Conservation (phyloP, 2,113 vertebrate genomes). For the Vulpes lagopus region DNA sequence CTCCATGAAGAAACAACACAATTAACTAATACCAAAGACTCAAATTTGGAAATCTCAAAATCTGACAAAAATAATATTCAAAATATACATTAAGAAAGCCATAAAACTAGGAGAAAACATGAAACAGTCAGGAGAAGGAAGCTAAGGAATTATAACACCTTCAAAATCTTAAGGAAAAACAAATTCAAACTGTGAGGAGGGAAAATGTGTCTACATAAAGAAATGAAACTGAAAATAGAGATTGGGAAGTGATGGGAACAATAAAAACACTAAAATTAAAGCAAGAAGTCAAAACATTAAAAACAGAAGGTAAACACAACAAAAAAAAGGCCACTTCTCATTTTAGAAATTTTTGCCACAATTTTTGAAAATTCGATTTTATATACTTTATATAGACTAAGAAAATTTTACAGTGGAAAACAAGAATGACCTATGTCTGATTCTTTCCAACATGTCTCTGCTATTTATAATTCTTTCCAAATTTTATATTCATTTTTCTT, state of each 20-base stretch:
- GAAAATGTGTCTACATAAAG: neutral
- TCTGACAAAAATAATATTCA: neutral
- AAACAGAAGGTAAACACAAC: neutral
- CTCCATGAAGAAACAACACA: neutral
- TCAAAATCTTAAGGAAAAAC: neutral
- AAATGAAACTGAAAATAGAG: neutral
- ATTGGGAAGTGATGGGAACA: neutral
- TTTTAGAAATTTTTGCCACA: neutral
- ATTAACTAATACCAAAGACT: neutral
- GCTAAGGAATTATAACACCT: neutral
- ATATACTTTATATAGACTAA: neutral
- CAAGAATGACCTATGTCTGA: neutral
- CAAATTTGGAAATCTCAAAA: constrained; percentile 17
- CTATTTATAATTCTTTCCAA: neutral
- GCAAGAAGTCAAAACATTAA: neutral
- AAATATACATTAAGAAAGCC: neutral
- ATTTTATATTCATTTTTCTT: neutral
- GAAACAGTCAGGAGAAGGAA: neutral
- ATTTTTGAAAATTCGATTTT: neutral
- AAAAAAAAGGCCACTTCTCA: neutral
- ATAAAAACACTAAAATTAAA: neutral
- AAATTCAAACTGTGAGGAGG: neutral
- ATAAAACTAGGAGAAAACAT: neutral
- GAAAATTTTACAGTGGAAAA: neutral
- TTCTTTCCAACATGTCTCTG: neutral